A percentile compares a stretch with the other conserved stretches of the same genome.
These are phyloP conservation scores for Hirtodrosophila trivittata DNA, from an alignment of 2,888 invertebrate species.

Conservation along the genomic window DNA sequence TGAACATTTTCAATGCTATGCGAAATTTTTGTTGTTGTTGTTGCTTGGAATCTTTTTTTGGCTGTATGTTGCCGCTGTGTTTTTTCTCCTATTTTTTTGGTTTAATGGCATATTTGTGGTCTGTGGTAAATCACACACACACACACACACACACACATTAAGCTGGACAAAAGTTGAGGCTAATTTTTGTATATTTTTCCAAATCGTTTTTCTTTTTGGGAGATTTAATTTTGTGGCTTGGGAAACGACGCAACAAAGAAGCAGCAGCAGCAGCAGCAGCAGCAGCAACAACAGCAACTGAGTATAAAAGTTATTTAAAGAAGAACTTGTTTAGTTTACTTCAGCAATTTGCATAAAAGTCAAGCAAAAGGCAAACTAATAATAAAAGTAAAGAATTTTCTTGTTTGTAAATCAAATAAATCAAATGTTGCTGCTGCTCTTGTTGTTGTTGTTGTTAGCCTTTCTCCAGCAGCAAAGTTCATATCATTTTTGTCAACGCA, in stretches of 20 bases:
- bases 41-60: too few species aligned
- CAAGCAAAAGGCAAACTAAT: constrained; percentile 26
- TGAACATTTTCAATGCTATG: constrained; percentile 21
- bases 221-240: constrained; percentile 3
- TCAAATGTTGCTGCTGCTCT: constrained; percentile 28
- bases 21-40: constrained; percentile 12
- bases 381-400: constrained; percentile 7
- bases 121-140: constrained; percentile 15
- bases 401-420: constrained; percentile 27
- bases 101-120: constrained; percentile 60
- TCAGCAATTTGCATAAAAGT: constrained; percentile 47
- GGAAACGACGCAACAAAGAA: too few species aligned
- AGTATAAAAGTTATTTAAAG: not conserved
- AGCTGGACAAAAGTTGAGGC: constrained; percentile 5
- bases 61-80: constrained; percentile 17
- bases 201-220: not conserved
- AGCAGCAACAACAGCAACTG: too few species aligned
- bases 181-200: constrained; percentile 6
- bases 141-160: too few species aligned
- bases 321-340: constrained; percentile 15
- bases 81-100: constrained; percentile 31
- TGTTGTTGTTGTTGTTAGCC: constrained; percentile 34
- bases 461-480: constrained; percentile 43
- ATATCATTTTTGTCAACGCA: constrained; percentile 45
- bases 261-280: too few species aligned